Percentiles rank a stretch among this genome's conserved stretches.
phyloP scores from a whole-genome alignment of 2,113 vertebrate species.

The Centropus bengalensis region DNA sequence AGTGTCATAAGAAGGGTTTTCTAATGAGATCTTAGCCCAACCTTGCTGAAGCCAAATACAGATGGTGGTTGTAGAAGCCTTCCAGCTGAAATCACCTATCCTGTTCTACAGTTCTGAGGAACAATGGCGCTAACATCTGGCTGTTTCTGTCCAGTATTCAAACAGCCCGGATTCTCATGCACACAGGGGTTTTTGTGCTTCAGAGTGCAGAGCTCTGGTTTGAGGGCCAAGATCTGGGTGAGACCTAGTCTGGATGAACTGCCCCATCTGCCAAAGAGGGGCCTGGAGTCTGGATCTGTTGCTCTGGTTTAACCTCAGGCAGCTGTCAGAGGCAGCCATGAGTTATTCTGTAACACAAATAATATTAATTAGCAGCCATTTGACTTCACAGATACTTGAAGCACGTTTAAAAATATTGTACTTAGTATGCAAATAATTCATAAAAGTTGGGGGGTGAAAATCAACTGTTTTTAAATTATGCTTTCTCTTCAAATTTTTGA shows the following conservation, averaged over 20 bases:
- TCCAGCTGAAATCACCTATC: not conserved
- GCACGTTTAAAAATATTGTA: not conserved
- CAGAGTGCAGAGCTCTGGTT: not conserved
- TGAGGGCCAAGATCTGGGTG: not conserved
- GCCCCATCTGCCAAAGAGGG: not conserved
- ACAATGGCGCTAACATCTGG: not conserved
- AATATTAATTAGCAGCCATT: not conserved
- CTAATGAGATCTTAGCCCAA: not conserved
- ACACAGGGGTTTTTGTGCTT: not conserved
- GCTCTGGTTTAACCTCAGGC: not conserved
- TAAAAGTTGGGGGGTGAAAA: not conserved
- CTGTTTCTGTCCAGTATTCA: not conserved
- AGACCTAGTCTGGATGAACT: not conserved
- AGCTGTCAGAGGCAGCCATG: not conserved
- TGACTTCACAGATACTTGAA: not conserved
- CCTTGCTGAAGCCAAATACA: not conserved
- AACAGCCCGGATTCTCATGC: not conserved
- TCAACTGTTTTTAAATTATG: not conserved
- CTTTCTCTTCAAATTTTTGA: not conserved
- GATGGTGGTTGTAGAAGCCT: not conserved
- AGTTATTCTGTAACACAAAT: not conserved
- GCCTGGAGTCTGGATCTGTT: fast-evolving
- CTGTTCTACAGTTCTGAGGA: not conserved
- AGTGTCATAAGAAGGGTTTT: not conserved
- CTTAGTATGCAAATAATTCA: not conserved